Evolutionary conservation across 2,797 vertebrate species (phyloP).

Genomic region (Halcyon chelicuti): DNA sequence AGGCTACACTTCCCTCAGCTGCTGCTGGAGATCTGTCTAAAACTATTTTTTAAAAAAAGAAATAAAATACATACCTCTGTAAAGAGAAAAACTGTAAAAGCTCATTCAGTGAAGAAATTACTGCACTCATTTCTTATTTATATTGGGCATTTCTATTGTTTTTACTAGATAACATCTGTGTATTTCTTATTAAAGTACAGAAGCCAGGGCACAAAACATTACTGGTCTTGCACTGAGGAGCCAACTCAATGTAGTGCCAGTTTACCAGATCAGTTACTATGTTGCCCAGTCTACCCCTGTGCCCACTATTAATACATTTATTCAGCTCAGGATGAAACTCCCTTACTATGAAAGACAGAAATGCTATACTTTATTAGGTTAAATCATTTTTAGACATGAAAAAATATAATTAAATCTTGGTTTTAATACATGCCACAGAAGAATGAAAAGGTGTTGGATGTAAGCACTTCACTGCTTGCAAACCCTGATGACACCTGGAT

Average conservation of each 20-base stretch:
- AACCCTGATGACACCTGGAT: conserved; percentile 44
- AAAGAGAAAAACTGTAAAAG: neutral
- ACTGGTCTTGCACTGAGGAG: neutral
- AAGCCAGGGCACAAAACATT: neutral
- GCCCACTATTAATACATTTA: neutral
- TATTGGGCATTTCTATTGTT: neutral
- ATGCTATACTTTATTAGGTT: neutral
- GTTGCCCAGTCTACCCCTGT: neutral
- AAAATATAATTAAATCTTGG: neutral
- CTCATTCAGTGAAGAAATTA: neutral
- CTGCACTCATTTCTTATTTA: neutral
- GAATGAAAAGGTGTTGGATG: conserved; percentile 1
- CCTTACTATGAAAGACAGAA: neutral
- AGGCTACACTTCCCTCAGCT: neutral
- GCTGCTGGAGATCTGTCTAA: neutral
- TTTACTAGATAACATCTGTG: neutral
- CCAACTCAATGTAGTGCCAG: neutral
- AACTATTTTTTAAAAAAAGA: neutral
- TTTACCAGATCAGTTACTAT: neutral
- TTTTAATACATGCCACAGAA: conserved; percentile 12
- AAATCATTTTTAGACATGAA: neutral
- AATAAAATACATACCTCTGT: neutral
- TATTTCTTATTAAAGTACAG: neutral
- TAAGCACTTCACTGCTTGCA: neutral
- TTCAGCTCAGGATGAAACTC: neutral